A percentile compares a stretch with the other conserved stretches of the same genome.
phyloP scores from a whole-genome alignment of 2,797 vertebrate species.

The Parambassis ranga region DNA sequence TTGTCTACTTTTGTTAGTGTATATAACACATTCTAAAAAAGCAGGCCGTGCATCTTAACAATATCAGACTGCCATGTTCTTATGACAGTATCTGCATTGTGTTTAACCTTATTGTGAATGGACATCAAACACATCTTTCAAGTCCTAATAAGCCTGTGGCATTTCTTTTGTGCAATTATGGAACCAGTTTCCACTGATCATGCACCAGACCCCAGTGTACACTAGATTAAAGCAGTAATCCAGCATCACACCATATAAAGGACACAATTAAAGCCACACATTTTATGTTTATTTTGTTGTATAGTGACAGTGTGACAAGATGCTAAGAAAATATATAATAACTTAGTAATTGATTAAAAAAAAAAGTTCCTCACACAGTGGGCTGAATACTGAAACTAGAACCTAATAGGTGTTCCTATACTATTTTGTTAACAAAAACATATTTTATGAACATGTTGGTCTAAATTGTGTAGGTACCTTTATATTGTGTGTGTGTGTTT shows the following conservation, averaged over 20 bases:
- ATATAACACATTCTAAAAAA: too few species aligned
- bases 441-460: too few species aligned
- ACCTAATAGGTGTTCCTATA: too few species aligned
- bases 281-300: neutral
- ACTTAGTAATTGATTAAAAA: too few species aligned
- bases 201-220: neutral
- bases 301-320: neutral
- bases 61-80: neutral
- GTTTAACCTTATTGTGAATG: neutral
- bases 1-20: too few species aligned
- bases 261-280: neutral
- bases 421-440: too few species aligned
- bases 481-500: too few species aligned
- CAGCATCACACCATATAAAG: neutral
- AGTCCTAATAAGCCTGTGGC: slow-evolving; percentile 24
- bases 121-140: slow-evolving; percentile 40
- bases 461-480: too few species aligned
- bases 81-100: neutral
- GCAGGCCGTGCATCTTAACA: too few species aligned
- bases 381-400: too few species aligned
- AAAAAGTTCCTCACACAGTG: too few species aligned
- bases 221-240: slow-evolving; percentile 2
- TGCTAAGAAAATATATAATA: too few species aligned
- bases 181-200: neutral
- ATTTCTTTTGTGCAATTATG: slow-evolving; percentile 48